Conservation (phyloP, 2,797 vertebrate genomes). For the Oreonectes daqikongensis region DNA sequence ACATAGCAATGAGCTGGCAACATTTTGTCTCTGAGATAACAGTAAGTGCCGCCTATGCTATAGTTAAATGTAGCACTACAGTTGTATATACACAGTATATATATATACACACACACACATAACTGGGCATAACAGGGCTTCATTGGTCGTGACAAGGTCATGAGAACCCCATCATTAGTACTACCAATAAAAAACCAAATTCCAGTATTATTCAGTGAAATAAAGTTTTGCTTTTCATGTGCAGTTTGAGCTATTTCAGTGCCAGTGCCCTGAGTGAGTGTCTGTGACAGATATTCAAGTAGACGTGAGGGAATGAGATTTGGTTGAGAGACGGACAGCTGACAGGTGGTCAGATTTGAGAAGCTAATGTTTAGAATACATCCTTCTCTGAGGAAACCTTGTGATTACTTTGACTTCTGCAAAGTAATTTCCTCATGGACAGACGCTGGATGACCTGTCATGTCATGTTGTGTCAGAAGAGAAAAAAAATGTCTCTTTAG, state of each 20-base stretch:
- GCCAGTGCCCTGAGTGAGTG: conserved; percentile 24
- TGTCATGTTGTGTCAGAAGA: conserved; percentile 52
- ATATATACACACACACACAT: no score
- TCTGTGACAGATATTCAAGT: conserved; percentile 34
- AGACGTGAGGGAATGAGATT: conserved; percentile 31
- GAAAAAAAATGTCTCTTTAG: conserved; percentile 44
- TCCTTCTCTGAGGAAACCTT: conserved; percentile 70
- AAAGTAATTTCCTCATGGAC: conserved; percentile 77
- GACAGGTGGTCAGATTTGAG: conserved; percentile 36
- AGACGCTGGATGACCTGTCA: conserved; percentile 68
- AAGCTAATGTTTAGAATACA: conserved; percentile 40
- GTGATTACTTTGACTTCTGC: conserved; percentile 72
- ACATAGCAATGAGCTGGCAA: no score
- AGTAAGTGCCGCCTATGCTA: no score
- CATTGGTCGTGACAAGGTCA: no score
- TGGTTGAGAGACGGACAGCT: conserved; percentile 39
- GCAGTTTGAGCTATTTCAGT: conserved; percentile 23
- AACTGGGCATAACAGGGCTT: no score
- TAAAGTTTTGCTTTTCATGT: conserved; percentile 8
- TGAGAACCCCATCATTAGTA: neutral
- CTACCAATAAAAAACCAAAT: neutral
- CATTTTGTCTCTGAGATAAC: no score
- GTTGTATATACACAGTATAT: no score
- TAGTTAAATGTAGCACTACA: no score
- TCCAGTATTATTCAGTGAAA: neutral